Evolutionary conservation across 1,140 invertebrate genomes (phyloP), one percentile per base, ranked within the genome.

Genomic region (Drosophila teissieri): DNA sequence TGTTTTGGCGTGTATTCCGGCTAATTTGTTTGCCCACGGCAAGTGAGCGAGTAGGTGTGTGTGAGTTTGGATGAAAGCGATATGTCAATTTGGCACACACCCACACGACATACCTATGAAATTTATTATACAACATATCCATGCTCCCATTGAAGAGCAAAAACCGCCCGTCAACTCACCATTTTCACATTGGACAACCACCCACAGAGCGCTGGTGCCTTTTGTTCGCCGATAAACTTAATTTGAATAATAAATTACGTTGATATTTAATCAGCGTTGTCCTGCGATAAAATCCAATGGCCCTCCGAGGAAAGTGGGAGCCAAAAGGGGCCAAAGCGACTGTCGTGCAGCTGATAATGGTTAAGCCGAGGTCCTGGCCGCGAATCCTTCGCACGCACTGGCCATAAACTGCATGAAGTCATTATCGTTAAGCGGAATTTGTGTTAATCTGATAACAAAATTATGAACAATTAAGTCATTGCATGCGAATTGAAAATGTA

Each of bases 401-500:
- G 51, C 80, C 83, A 89, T 88, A 88, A 88, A 89, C 84, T 88
- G 83, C 84, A 88, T 88, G 80, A 88, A 89, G 83, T 89, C 83
- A 88, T 88, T 88, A 88, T 83, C 83, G 83, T 88, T 89, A 88
- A 88, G 83, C 83, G 76, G 84, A 88, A 88, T 88, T 88, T 89
- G 84, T 89, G 84, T 89, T 89, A 88, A 88, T 88, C 84, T 83
- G 84, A 88, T 88, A 88, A 84, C 85, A 89, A 90, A 88, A 88
- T 88, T 89, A 88, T 88, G 84, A 88, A 88, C 84, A 88, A 88
- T 88, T 88, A 88, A 88, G 84, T 88, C 84, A 88, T 88, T 88
- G 84, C 85, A 88, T 90, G 84, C 68, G 84, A 89, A 88, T 88
- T 89, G 85, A 88, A 88, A 88, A 88, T 89, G 82, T 88, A 79